A percentile compares a stretch with the other conserved stretches of the same genome.
phyloP scores from a whole-genome alignment of 2,113 vertebrate species.

The Malurus cyaneus region DNA sequence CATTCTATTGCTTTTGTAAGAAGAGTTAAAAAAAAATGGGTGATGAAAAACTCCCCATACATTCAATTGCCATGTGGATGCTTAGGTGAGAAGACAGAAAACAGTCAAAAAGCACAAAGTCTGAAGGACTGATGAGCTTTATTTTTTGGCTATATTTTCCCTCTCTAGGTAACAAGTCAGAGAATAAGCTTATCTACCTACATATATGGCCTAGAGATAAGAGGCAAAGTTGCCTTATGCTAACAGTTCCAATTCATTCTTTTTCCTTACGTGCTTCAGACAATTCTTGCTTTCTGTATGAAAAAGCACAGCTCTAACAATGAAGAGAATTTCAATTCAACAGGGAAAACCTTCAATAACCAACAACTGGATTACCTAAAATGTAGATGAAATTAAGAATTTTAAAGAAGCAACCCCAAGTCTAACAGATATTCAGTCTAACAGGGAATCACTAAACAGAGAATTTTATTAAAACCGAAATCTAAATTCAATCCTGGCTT shows the following conservation, averaged over 20 bases:
- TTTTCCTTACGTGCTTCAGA: background rate
- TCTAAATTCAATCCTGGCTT: background rate
- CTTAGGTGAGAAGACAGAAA: background rate
- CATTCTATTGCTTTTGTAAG: background rate
- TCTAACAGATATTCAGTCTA: background rate
- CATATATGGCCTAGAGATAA: background rate
- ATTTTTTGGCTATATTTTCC: background rate
- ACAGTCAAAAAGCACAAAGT: background rate
- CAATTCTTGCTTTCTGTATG: background rate
- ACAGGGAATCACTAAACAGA: background rate
- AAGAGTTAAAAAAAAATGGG: background rate
- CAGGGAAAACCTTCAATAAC: background rate
- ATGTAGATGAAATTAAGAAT: background rate
- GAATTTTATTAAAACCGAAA: background rate
- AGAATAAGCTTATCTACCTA: background rate
- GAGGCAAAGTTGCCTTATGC: background rate
- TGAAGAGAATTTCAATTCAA: background rate
- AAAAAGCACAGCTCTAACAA: background rate
- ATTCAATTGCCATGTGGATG: background rate
- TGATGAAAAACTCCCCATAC: rapidly evolving
- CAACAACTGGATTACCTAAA: background rate
- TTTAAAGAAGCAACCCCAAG: background rate
- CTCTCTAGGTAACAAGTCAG: rapidly evolving
- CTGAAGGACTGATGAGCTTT: background rate
- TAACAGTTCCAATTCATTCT: background rate